phyloP scores from a whole-genome alignment of 2,797 vertebrate genomes.

The Benthosema pterotum region DNA sequence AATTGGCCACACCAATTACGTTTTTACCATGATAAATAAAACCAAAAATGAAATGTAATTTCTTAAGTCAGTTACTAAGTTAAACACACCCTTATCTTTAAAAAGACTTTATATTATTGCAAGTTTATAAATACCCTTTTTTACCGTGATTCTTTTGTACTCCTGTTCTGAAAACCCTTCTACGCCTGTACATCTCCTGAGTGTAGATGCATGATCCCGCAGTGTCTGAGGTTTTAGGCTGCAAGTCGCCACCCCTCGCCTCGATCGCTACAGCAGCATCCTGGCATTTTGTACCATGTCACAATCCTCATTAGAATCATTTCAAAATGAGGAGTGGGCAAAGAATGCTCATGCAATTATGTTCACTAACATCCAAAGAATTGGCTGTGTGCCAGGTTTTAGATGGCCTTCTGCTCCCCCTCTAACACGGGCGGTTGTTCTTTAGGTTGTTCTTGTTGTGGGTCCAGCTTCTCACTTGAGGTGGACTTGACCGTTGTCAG shows the following conservation, averaged over 20 bases:
- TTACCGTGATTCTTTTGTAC: conserved; percentile 7
- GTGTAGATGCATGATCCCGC: conserved; percentile 31
- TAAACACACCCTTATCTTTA: conserved; percentile 21
- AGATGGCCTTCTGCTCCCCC: conserved; percentile 54
- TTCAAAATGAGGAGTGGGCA: conserved; percentile 38
- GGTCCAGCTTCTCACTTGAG: conserved; percentile 38
- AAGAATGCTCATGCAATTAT: conserved; percentile 20
- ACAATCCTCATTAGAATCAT: conserved; percentile 28
- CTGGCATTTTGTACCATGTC: conserved; percentile 21
- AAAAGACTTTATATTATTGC: conserved; percentile 47
- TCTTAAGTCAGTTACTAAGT: conserved; percentile 55
- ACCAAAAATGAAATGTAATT: conserved; percentile 38
- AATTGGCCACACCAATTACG: conserved; percentile 33
- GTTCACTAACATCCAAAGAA: conserved; percentile 22
- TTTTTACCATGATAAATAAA: conserved; percentile 34
- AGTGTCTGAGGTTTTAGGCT: conserved; percentile 28
- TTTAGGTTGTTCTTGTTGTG: conserved; percentile 31
- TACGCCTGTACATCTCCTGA: conserved; percentile 38
- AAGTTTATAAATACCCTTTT: conserved; percentile 25
- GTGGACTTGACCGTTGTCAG: conserved; percentile 14
- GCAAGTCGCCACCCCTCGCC: conserved; percentile 7
- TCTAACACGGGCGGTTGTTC: conserved; percentile 47
- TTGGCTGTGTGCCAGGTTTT: conserved; percentile 15
- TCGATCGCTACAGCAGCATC: conserved; percentile 15
- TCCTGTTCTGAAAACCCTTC: conserved; percentile 7